Conservation (phyloP, 1,140 invertebrate genomes). For the Sarcophaga peregrina region DNA sequence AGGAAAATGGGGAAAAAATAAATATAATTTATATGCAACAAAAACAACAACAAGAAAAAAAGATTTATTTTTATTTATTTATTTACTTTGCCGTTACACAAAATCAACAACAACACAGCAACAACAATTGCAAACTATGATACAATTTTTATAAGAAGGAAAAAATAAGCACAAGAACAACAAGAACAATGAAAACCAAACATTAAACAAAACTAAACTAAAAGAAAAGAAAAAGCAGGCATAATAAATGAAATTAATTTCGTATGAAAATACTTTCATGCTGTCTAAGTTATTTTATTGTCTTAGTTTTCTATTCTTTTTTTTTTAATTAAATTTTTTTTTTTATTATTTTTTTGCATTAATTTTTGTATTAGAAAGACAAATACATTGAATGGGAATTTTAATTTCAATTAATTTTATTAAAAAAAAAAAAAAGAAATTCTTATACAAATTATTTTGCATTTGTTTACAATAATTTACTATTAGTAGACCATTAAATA, state of each 20-base stretch:
- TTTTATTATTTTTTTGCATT: too few relatives aligned
- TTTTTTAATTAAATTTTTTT: too few relatives aligned
- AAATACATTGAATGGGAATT: too few relatives aligned
- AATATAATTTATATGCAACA: conserved; percentile 34
- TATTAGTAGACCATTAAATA: too few relatives aligned
- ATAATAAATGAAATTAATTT: conserved; percentile 21
- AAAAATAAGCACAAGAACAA: background rate
- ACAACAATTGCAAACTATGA: too few relatives aligned
- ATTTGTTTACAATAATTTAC: too few relatives aligned
- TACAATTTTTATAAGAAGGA: too few relatives aligned
- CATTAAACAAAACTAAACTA: background rate
- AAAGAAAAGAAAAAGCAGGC: background rate
- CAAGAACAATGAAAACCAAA: background rate
- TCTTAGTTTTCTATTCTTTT: too few relatives aligned
- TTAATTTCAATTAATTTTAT: too few relatives aligned
- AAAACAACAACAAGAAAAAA: background rate
- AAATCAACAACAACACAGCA: background rate
- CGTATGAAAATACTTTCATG: conserved; percentile 2
- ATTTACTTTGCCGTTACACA: conserved; percentile 14
- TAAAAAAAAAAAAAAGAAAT: too few relatives aligned
- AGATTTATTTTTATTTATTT: conserved; percentile 21
- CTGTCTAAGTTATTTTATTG: background rate
- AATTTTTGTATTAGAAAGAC: too few relatives aligned
- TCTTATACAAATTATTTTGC: too few relatives aligned
- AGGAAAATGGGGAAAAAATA: background rate